phyloP scores from a whole-genome alignment of 2,113 vertebrate genomes.

The Xenopus tropicalis region DNA sequence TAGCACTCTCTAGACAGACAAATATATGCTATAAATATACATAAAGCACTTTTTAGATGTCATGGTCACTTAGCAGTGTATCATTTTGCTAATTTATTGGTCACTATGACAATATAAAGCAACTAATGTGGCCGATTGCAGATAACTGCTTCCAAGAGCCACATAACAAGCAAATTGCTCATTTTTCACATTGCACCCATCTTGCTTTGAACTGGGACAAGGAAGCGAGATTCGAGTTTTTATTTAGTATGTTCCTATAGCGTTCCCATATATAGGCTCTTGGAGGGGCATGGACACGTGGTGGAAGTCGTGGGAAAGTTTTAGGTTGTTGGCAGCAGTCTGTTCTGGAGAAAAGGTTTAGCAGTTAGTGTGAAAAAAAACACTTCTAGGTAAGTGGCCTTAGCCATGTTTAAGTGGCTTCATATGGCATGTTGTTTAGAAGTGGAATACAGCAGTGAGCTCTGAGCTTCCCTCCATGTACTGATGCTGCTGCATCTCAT shows the following conservation, averaged over 20 bases:
- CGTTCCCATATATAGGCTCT: neutral
- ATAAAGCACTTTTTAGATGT: too few species aligned
- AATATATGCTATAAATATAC: too few species aligned
- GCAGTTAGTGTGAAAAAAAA: neutral
- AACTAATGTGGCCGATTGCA: too few species aligned
- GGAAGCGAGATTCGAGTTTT: neutral
- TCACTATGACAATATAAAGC: too few species aligned
- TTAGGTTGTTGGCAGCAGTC: neutral
- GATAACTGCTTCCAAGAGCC: too few species aligned
- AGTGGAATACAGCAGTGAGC: neutral
- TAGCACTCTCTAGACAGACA: too few species aligned
- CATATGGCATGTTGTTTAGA: neutral
- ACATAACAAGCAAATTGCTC: too few species aligned
- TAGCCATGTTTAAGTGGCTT: too few species aligned
- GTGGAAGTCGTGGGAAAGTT: slow-evolving; percentile 31
- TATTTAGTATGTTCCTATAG: neutral
- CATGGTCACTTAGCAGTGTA: too few species aligned
- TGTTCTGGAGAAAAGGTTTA: neutral
- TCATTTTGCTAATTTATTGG: too few species aligned
- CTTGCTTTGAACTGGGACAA: too few species aligned
- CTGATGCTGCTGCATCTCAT: neutral
- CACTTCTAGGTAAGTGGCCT: neutral
- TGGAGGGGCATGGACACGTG: slow-evolving; percentile 1
- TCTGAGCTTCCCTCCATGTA: neutral
- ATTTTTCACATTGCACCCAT: too few species aligned